Conservation (phyloP, 1,140 invertebrate species). For the Phymastichus coffea region DNA sequence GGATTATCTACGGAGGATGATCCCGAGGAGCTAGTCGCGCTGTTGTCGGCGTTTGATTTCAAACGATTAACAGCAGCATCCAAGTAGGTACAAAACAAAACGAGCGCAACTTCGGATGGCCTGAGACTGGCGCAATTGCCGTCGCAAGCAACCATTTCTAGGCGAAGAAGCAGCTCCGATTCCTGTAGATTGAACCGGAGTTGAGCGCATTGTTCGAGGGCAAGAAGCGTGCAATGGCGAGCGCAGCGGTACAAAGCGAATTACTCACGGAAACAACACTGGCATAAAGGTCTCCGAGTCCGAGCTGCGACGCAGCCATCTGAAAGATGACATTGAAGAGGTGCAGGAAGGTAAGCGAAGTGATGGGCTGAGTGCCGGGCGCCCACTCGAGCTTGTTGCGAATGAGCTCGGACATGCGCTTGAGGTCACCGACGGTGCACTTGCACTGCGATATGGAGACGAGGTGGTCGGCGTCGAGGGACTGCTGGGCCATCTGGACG, state of each 20-base stretch:
- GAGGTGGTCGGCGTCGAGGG: slow-evolving; percentile 48
- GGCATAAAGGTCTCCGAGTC: slow-evolving; percentile 54
- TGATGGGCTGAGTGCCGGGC: slow-evolving; percentile 60
- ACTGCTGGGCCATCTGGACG: slow-evolving; percentile 49
- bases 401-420: slow-evolving; percentile 73
- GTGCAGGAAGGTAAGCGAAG: slow-evolving; percentile 66
- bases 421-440: slow-evolving; percentile 72
- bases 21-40: slow-evolving; percentile 22
- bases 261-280: slow-evolving; percentile 42
- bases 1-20: slow-evolving; percentile 34
- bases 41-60: slow-evolving; percentile 34
- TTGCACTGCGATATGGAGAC: slow-evolving; percentile 70
- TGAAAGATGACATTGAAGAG: slow-evolving; percentile 64
- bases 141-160: slow-evolving; percentile 73
- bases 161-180: slow-evolving; percentile 63
- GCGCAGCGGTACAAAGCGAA: neutral
- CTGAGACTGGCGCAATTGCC: slow-evolving; percentile 67
- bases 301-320: slow-evolving; percentile 56
- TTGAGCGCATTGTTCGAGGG: too few species aligned
- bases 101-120: slow-evolving; percentile 69
- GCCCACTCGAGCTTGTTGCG: slow-evolving; percentile 68
- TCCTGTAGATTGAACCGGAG: slow-evolving; percentile 55
- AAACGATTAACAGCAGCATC: slow-evolving; percentile 55
- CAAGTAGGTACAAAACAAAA: slow-evolving; percentile 66
- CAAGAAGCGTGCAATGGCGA: too few species aligned